Evolutionary conservation across 2,888 invertebrate species (phyloP).

Genomic region (Mesorhabditis spiculigera): DNA sequence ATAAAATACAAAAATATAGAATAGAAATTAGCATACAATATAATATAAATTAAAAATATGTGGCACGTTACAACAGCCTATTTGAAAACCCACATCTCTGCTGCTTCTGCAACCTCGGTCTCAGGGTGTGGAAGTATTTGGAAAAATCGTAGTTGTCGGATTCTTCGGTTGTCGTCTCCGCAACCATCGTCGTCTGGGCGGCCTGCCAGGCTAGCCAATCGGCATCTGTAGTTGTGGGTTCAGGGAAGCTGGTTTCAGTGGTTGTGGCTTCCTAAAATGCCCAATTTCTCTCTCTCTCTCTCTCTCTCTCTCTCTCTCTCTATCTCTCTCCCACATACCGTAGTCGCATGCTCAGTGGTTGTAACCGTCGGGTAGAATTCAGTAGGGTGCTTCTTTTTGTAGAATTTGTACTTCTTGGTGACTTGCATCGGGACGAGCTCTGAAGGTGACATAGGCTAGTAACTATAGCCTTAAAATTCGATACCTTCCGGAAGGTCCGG

Average conservation of each 20-base stretch:
- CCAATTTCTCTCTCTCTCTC: neutral
- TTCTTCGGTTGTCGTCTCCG: neutral
- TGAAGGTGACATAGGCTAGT: neutral
- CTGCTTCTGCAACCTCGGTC: constrained; percentile 27
- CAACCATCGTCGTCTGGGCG: neutral
- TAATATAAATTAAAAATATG: neutral
- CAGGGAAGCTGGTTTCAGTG: neutral
- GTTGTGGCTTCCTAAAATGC: neutral
- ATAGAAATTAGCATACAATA: neutral
- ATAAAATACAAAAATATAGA: no score
- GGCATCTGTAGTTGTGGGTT: constrained; percentile 7
- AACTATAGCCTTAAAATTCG: neutral
- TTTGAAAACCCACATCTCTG: neutral
- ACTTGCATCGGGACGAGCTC: neutral
- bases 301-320: neutral
- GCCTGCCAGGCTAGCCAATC: constrained; percentile 7
- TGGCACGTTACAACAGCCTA: neutral
- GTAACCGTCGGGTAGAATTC: constrained; percentile 3
- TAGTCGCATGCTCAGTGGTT: neutral
- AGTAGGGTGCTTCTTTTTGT: constrained; percentile 1
- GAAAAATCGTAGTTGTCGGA: constrained; percentile 34
- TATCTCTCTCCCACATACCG: constrained; percentile 6
- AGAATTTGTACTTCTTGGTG: neutral
- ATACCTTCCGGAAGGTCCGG: neutral
- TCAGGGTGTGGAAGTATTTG: constrained; percentile 35